Conservation (phyloP, 1,140 invertebrate genomes). For the Ceratina japonica region DNA sequence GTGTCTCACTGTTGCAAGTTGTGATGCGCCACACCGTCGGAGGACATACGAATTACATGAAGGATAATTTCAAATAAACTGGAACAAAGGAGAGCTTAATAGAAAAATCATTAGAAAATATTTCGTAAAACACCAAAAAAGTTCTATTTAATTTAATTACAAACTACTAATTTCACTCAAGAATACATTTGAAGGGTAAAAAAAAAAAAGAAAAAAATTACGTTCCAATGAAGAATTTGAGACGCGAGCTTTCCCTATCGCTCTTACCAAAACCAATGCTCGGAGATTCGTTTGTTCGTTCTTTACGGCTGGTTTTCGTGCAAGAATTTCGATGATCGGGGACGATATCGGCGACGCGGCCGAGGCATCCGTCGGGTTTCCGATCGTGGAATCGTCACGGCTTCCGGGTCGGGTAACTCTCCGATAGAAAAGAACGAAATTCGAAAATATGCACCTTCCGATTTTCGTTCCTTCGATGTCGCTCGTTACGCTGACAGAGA, state of each 20-base stretch:
- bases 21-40: constrained; percentile 13
- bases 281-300: neutral
- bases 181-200: too few relatives aligned
- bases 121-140: too few relatives aligned
- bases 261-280: too few relatives aligned
- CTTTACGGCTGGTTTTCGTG: constrained; percentile 1
- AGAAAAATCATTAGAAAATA: too few relatives aligned
- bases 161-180: too few relatives aligned
- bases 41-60: constrained; percentile 12
- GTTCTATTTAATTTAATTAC: too few relatives aligned
- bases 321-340: constrained; percentile 29
- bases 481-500: neutral
- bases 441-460: constrained; percentile 2
- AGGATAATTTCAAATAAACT: constrained; percentile 1
- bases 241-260: neutral
- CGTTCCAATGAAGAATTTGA: neutral
- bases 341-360: neutral
- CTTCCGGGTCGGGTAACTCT: constrained; percentile 24
- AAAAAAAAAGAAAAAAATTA: too few relatives aligned
- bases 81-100: constrained; percentile 16
- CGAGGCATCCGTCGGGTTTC: neutral
- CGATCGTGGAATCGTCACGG: neutral
- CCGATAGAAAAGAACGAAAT: constrained; percentile 31
- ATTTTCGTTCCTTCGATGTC: constrained; percentile 12
- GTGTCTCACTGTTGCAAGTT: constrained; percentile 30